These are phyloP conservation scores for Ruditapes philippinarum DNA, from an alignment of 1,140 invertebrate genomes.

Conservation along the genomic window DNA sequence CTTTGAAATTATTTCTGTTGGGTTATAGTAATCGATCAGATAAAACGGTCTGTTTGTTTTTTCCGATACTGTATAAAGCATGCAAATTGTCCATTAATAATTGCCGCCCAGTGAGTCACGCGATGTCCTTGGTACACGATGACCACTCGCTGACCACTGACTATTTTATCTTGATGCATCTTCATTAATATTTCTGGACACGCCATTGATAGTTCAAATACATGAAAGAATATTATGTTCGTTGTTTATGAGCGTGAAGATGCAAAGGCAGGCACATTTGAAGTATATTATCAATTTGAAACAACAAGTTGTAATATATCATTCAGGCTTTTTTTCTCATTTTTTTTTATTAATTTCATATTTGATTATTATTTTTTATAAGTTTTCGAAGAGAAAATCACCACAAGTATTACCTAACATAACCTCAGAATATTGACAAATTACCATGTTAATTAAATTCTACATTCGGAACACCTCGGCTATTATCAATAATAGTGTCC, in stretches of 20 bases:
- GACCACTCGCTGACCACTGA: conserved; percentile 32
- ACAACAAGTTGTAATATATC: background rate
- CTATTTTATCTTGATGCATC: conserved; percentile 7
- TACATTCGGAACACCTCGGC: no score
- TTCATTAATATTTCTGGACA: conserved; percentile 30
- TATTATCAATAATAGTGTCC: no score
- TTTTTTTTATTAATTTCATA: no score
- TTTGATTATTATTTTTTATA: no score
- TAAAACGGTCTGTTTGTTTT: conserved; percentile 7
- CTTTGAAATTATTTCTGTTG: background rate
- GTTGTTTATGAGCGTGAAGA: background rate
- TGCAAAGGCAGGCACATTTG: background rate
- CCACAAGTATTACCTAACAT: no score
- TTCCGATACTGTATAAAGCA: conserved; percentile 5
- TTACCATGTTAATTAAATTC: no score
- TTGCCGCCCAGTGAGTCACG: background rate
- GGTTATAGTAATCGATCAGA: background rate
- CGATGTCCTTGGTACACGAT: background rate
- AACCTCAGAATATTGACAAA: no score
- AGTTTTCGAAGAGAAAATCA: no score
- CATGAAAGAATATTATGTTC: background rate
- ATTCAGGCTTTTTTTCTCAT: background rate
- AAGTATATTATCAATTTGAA: background rate
- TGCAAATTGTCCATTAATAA: conserved; percentile 30
- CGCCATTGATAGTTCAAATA: background rate